Evolutionary conservation across 2,797 vertebrate species (phyloP).

Genomic region (Hephaestus fuliginosus): DNA sequence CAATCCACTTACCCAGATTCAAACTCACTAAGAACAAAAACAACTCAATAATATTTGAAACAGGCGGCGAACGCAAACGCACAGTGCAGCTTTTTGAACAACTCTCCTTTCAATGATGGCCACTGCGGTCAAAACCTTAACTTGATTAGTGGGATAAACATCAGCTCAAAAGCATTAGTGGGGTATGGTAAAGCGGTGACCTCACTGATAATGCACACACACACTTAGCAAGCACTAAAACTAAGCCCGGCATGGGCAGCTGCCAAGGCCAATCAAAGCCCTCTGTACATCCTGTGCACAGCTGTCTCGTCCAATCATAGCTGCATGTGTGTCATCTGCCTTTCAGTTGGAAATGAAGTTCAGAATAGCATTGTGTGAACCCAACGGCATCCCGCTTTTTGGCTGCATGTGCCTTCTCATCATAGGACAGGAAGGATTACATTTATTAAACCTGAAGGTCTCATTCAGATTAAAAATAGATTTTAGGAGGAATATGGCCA

Average conservation of each 20-base stretch:
- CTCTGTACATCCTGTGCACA: conserved; percentile 80
- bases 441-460: conserved; percentile 49
- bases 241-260: conserved; percentile 79
- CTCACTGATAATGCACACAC: conserved; percentile 80
- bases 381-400: conserved; percentile 37
- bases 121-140: conserved; percentile 70
- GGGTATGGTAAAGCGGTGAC: conserved; percentile 73
- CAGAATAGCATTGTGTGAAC: conserved; percentile 65
- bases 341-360: conserved; percentile 74
- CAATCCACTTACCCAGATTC: conserved; percentile 35
- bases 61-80: conserved; percentile 38
- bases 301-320: conserved; percentile 82
- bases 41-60: conserved; percentile 59
- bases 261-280: conserved; percentile 85
- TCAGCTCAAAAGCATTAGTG: conserved; percentile 80
- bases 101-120: conserved; percentile 59
- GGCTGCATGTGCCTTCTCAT: conserved; percentile 44
- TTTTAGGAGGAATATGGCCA: conserved; percentile 27
- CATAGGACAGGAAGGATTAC: conserved; percentile 40
- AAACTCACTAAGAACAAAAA: conserved; percentile 33
- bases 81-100: conserved; percentile 53
- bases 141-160: conserved; percentile 82
- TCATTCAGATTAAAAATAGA: conserved; percentile 22
- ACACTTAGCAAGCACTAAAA: conserved; percentile 81
- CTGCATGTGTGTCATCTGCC: conserved; percentile 81